Evolutionary conservation across 1,140 invertebrate genomes (phyloP).

Genomic region (Scylla paramamosain): DNA sequence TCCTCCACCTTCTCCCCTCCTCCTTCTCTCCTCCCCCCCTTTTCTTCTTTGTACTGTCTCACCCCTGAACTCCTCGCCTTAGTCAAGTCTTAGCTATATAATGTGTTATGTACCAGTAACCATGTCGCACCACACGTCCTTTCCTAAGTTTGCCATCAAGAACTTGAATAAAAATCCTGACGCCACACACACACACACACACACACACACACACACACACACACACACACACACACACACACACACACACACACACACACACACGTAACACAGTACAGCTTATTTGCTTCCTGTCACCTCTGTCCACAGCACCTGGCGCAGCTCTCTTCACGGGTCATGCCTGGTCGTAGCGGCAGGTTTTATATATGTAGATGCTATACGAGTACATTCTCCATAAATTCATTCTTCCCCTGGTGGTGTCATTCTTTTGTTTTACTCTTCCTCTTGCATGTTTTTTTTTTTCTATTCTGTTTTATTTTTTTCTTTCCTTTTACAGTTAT

Average conservation of each 20-base stretch:
- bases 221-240: constrained; percentile 52
- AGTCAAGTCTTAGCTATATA: background rate
- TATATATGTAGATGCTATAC: background rate
- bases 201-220: constrained; percentile 36
- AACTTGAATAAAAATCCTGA: background rate
- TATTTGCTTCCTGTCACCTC: background rate
- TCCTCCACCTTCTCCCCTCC: background rate
- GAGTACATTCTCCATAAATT: background rate
- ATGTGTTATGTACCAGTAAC: background rate
- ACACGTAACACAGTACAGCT: background rate
- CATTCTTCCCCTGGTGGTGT: no score
- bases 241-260: constrained; percentile 37
- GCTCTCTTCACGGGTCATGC: no score
- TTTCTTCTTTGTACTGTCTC: background rate
- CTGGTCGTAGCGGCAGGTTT: no score
- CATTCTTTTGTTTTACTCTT: no score
- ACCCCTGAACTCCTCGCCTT: background rate
- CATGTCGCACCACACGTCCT: background rate
- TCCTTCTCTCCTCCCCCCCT: background rate
- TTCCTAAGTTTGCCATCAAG: background rate
- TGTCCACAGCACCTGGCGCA: background rate
- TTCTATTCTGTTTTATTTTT: no score
- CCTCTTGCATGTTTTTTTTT: no score
- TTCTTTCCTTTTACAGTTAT: no score
- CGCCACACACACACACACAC: background rate